These are phyloP conservation scores for Camelus dromedarius DNA, from an alignment of 2,113 vertebrate genomes.

Conservation along the genomic window DNA sequence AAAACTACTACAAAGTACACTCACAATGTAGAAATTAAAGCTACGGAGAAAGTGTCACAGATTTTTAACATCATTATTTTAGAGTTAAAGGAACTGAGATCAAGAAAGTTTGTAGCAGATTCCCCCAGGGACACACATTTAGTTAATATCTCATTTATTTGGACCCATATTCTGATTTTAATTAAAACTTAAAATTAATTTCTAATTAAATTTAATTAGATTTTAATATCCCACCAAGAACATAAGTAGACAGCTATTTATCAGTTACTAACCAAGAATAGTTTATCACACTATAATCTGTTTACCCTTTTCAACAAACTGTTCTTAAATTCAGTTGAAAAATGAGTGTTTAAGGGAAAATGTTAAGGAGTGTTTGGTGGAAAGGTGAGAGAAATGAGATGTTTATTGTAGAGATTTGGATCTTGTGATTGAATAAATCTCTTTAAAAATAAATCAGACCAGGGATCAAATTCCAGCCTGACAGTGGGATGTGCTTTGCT, in stretches of 20 bases:
- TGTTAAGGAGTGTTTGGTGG: background rate
- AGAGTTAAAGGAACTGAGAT: background rate
- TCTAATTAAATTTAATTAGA: too few relatives aligned
- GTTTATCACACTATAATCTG: background rate
- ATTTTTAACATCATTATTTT: background rate
- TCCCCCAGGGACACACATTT: background rate
- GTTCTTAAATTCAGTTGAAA: background rate
- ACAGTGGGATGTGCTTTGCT: background rate
- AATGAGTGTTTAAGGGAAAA: background rate
- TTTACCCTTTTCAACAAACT: background rate
- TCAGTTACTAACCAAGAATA: background rate
- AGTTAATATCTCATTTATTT: background rate
- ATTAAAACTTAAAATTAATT: too few relatives aligned
- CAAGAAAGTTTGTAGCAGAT: background rate
- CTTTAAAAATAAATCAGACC: background rate
- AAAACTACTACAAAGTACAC: background rate
- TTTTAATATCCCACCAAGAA: background rate
- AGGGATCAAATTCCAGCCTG: background rate
- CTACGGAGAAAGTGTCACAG: background rate
- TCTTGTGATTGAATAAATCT: background rate
- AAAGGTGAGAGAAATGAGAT: background rate
- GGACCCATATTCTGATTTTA: background rate
- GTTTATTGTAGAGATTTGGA: background rate
- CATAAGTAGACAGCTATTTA: background rate
- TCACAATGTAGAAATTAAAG: background rate